Percentiles rank a stretch among this genome's conserved stretches.
Evolutionary conservation across 2,113 vertebrate genomes (phyloP).

Genomic region (Menura novaehollandiae): DNA sequence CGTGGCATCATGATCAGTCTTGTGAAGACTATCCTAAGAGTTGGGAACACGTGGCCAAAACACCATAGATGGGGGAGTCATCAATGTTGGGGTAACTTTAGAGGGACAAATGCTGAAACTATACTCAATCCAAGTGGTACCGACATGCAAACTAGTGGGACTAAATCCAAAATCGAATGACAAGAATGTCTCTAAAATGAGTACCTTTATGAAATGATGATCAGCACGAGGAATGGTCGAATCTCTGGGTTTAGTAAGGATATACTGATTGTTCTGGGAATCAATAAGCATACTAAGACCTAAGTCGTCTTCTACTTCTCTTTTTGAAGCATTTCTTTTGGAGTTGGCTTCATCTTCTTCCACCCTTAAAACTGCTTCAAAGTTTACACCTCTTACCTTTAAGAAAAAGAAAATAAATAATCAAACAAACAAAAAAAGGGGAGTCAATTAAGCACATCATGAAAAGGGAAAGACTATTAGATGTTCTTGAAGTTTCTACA

Average conservation of each 20-base stretch:
- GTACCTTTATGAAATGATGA: conserved; percentile 94
- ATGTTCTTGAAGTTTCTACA: neutral
- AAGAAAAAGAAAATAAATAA: neutral
- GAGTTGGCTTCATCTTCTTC: conserved; percentile 89
- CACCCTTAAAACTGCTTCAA: conserved; percentile 92
- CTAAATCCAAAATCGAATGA: neutral
- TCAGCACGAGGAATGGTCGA: conserved; percentile 94
- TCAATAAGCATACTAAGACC: conserved; percentile 98
- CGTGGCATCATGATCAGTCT: rapidly evolving
- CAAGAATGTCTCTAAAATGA: neutral
- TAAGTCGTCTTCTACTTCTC: conserved; percentile 82
- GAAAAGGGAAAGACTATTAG: neutral
- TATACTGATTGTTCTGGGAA: conserved; percentile 98
- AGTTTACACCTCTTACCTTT: conserved; percentile 93
- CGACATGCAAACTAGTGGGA: neutral
- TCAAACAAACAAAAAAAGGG: rapidly evolving
- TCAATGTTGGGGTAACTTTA: neutral
- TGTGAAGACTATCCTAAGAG: neutral
- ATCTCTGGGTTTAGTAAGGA: conserved; percentile 93
- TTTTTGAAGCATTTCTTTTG: conserved; percentile 82
- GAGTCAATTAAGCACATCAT: neutral
- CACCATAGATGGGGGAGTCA: neutral
- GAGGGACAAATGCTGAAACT: neutral
- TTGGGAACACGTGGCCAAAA: neutral
- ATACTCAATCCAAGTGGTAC: neutral